These are phyloP conservation scores for Monarcha castaneiventris DNA, from an alignment of 2,113 vertebrate genomes.

Conservation along the genomic window DNA sequence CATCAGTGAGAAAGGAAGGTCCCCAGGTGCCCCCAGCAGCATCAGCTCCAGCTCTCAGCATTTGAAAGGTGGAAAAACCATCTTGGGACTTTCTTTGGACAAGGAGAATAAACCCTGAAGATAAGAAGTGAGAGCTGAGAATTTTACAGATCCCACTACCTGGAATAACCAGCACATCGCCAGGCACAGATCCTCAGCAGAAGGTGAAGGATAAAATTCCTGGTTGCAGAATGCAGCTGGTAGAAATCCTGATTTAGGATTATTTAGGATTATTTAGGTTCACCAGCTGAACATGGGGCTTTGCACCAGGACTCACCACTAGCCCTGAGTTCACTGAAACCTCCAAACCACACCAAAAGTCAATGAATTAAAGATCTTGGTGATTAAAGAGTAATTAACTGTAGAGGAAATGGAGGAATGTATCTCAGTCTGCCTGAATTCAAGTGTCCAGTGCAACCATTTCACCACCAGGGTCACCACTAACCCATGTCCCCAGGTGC, in stretches of 20 bases:
- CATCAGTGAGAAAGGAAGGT: neutral
- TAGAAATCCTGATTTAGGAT: neutral
- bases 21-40: neutral
- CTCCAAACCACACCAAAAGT: neutral
- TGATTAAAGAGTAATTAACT: neutral
- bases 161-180: neutral
- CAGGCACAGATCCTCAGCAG: neutral
- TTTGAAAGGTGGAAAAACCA: neutral
- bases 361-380: neutral
- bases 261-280: neutral
- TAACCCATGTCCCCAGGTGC: neutral
- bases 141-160: neutral
- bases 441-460: neutral
- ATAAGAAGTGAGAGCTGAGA: neutral
- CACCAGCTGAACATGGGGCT: neutral
- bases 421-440: neutral
- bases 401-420: neutral
- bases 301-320: neutral
- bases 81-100: neutral
- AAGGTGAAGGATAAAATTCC: neutral
- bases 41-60: neutral
- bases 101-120: neutral
- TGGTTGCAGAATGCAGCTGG: neutral
- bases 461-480: neutral
- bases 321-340: neutral